These are phyloP conservation scores for Knipowitschia caucasica DNA, from an alignment of 2,797 vertebrate species.

Conservation along the genomic window DNA sequence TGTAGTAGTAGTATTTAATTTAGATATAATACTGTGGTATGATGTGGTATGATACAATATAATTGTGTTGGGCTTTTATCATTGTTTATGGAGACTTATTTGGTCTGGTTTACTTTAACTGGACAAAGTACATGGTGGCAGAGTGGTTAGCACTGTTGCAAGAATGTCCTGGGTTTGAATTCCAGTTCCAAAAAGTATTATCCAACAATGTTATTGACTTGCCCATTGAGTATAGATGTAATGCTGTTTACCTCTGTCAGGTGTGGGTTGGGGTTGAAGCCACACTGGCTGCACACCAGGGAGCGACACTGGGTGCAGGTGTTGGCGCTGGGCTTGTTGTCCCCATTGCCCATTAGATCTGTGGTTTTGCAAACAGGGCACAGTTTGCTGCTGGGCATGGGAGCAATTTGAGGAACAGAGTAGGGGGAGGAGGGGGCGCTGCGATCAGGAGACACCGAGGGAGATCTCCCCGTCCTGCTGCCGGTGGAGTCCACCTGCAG, in stretches of 20 bases:
- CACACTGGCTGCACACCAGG: constrained; percentile 97
- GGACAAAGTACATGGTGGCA: too few species aligned
- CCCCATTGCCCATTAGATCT: constrained; percentile 84
- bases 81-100: too few species aligned
- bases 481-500: constrained; percentile 87
- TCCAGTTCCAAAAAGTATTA: too few species aligned
- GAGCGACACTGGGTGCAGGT: constrained; percentile 93
- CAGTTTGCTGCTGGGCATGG: constrained; percentile 95
- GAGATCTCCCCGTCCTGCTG: constrained; percentile 83
- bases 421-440: constrained; percentile 94
- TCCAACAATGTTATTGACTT: background rate
- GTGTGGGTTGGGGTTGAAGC: constrained; percentile 98
- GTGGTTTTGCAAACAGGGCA: constrained; percentile 98
- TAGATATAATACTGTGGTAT: too few species aligned
- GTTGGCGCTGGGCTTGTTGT: constrained; percentile 88
- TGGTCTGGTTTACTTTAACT: too few species aligned
- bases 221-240: background rate
- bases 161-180: too few species aligned
- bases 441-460: constrained; percentile 86
- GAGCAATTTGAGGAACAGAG: constrained; percentile 96
- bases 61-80: too few species aligned
- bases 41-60: too few species aligned
- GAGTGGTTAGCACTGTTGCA: too few species aligned
- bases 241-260: constrained; percentile 89
- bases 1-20: too few species aligned